Percentiles rank a stretch among this genome's conserved stretches.
Evolutionary conservation across 2,113 vertebrate genomes (phyloP).

Genomic region (Gavia stellata): DNA sequence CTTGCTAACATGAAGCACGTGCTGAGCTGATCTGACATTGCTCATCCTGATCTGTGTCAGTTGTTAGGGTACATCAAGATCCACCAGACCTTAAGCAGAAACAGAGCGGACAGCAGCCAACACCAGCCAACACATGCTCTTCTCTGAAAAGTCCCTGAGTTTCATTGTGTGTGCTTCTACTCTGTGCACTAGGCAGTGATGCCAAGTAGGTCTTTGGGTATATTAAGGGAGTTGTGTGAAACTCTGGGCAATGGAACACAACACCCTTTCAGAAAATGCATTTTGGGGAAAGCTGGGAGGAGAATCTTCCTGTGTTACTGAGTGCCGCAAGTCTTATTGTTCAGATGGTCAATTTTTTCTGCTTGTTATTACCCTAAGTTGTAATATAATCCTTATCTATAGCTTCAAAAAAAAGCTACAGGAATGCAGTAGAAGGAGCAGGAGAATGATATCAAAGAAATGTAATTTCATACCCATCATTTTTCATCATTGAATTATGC

Average conservation of each 20-base stretch:
- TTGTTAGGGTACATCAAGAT: background rate
- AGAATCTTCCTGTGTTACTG: background rate
- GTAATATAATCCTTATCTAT: background rate
- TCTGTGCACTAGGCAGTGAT: too few relatives aligned
- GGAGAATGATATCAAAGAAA: background rate
- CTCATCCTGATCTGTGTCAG: background rate
- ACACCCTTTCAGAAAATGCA: background rate
- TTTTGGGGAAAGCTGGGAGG: background rate
- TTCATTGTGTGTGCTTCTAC: background rate
- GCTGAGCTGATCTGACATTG: background rate
- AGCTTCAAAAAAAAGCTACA: background rate
- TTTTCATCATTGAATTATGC: constrained; percentile 47
- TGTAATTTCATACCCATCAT: background rate
- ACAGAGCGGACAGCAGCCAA: background rate
- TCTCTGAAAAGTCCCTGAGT: background rate
- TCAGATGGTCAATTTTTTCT: background rate
- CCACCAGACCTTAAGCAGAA: background rate
- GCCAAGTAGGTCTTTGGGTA: background rate
- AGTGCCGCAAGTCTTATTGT: background rate
- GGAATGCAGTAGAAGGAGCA: background rate
- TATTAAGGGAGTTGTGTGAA: background rate
- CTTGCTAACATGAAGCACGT: background rate
- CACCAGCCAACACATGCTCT: background rate
- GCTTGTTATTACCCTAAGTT: background rate
- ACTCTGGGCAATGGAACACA: background rate